phyloP scores from a whole-genome alignment of 2,113 vertebrate species.

The Calypte anna region DNA sequence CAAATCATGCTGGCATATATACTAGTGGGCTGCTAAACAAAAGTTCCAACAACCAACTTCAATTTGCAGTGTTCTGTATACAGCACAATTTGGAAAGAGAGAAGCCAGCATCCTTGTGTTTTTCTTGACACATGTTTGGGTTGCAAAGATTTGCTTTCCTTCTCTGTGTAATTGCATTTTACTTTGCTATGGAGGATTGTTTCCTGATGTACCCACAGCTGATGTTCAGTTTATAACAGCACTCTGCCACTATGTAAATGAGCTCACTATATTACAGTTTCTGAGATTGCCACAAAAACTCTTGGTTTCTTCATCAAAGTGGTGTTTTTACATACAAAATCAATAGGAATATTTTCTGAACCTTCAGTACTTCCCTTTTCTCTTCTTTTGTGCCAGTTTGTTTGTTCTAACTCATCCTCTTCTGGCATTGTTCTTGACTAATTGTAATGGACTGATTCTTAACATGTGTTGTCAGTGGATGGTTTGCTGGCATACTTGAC shows the following conservation, averaged over 20 bases:
- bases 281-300: not conserved
- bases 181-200: not conserved
- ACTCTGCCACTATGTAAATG: not conserved
- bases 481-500: constrained; percentile 41
- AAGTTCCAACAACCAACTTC: not conserved
- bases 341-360: not conserved
- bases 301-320: not conserved
- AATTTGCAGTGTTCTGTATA: not conserved
- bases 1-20: not conserved
- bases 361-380: not conserved
- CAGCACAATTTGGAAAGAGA: not conserved
- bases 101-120: not conserved
- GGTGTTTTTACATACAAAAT: not conserved
- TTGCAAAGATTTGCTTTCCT: not conserved
- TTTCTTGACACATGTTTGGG: not conserved
- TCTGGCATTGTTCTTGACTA: constrained; percentile 46
- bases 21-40: not conserved
- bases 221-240: not conserved
- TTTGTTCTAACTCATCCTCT: constrained; percentile 19
- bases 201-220: not conserved
- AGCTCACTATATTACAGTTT: not conserved
- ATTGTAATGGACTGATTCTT: constrained; percentile 10
- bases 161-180: not conserved
- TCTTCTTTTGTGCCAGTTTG: constrained; percentile 13
- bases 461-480: constrained; percentile 18